Percentiles rank a stretch among this genome's conserved stretches.
Evolutionary conservation across 2,888 invertebrate genomes (phyloP).

Genomic region (Dermolepida albohirtum): DNA sequence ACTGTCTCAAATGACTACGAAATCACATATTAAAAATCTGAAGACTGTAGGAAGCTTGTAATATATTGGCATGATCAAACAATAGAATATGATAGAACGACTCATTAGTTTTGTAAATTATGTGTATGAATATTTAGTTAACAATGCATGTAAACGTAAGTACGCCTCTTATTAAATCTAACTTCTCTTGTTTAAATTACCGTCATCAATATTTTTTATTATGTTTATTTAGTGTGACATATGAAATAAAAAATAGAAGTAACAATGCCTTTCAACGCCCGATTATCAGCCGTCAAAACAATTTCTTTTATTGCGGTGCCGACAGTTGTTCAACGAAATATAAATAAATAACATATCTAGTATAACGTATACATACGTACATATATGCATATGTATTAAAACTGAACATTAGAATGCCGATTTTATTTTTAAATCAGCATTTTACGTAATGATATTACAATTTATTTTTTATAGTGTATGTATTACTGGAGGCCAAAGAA

Average conservation of each 20-base stretch:
- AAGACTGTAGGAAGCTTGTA: not conserved
- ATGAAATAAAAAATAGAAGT: slow-evolving; percentile 15
- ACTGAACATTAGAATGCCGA: too few relatives aligned
- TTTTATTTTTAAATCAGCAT: too few relatives aligned
- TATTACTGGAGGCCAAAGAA: too few relatives aligned
- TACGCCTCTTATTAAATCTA: slow-evolving; percentile 23
- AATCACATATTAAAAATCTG: too few relatives aligned
- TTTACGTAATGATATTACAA: too few relatives aligned
- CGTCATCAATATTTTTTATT: slow-evolving; percentile 20
- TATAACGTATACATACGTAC: too few relatives aligned
- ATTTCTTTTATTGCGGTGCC: slow-evolving; percentile 18
- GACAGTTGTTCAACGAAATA: slow-evolving; percentile 4
- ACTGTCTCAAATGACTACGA: not conserved
- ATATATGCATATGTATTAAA: too few relatives aligned
- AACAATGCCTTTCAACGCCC: slow-evolving; percentile 15
- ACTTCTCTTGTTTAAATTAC: slow-evolving; percentile 23
- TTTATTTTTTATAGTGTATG: too few relatives aligned
- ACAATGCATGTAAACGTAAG: slow-evolving; percentile 14
- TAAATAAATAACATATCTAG: slow-evolving; percentile 13
- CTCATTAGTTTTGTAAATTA: slow-evolving; percentile 36
- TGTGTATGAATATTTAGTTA: slow-evolving; percentile 28
- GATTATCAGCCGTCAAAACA: slow-evolving; percentile 28
- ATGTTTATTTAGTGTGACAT: slow-evolving; percentile 30
- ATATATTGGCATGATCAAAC: slow-evolving; percentile 22
- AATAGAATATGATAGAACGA: slow-evolving; percentile 28